Base-by-base conservation (phyloP, 2,888 invertebrate species). In the Cantharis flavilabris region DNA sequence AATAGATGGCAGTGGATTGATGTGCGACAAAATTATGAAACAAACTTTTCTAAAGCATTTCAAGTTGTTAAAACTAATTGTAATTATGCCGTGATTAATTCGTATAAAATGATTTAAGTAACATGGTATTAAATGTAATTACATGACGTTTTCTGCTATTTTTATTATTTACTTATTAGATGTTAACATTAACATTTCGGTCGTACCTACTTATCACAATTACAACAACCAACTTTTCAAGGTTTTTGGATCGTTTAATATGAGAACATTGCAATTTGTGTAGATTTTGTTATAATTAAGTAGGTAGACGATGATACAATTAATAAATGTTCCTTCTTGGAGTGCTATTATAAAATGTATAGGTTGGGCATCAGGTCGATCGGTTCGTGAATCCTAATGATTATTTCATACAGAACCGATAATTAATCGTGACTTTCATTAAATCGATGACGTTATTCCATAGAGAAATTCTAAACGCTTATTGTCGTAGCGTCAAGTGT, bases 301-400 rank as follows among this genome's bases (percentile, higher is more conserved):
- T 30, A 49, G 49, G 49, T 49, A 49, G 49, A 49, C 49, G 49
- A 49, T 49, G 49, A 49, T 49, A 49, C 49, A 49, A 49, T 49
- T 49, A 49, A n/a, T 49, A 49, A 49, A 13, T 67, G 73, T 67
- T 74, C 70, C 33, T 74, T 74, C 70, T 71, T 69, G 65, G 75
- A 80, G 80, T 80, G 78, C 78, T 79, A 74, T 74, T 79, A 81
- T 81, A 79, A 81, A 81, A 81, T 80, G 28, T 79, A 80, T 80
- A 80, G 81, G 69, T 71, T 80, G 82, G 80, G 80, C 81, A 33
- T 33, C 33, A 81, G 81, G 82, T 80, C 81, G 81, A 79, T 77
- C 78, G 33, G 79, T 78, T 82, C 79, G 81, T 80, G 83, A 79
- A 77, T 83, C 83, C 81, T 81, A 81, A 81, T 82, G 78, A 76